A percentile compares a stretch with the other conserved stretches of the same genome.
Evolutionary conservation across 2,113 vertebrate species (phyloP).

Genomic region (Phalacrocorax aristotelis): DNA sequence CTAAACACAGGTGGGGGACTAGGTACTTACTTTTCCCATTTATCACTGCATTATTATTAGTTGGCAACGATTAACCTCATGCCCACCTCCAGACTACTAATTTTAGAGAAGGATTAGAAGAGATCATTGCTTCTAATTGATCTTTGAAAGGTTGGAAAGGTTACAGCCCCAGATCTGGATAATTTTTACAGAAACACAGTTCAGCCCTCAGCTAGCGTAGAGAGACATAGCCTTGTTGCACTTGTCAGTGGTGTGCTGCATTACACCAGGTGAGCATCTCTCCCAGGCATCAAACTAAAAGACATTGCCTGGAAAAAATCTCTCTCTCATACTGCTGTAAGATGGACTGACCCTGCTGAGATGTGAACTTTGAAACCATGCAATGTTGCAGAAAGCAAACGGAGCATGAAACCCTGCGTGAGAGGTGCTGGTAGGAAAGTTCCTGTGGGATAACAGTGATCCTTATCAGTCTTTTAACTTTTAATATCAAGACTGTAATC

Average conservation of each 20-base stretch:
- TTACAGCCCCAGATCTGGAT: not conserved
- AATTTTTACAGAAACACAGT: not conserved
- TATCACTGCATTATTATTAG: not conserved
- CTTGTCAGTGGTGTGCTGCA: not conserved
- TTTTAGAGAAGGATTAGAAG: not conserved
- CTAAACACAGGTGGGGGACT: fast-evolving
- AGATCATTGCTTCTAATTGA: not conserved
- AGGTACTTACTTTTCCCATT: not conserved
- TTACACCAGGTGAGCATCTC: not conserved
- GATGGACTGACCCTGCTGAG: not conserved
- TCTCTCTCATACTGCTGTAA: not conserved
- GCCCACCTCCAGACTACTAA: not conserved
- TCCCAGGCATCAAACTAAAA: not conserved
- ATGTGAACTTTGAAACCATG: not conserved
- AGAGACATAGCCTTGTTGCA: not conserved
- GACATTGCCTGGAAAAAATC: not conserved
- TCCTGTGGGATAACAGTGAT: not conserved
- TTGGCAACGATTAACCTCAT: not conserved
- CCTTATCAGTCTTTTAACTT: not conserved
- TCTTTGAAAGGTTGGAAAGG: not conserved
- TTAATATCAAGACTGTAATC: not conserved
- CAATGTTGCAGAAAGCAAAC: not conserved
- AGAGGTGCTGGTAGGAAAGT: not conserved
- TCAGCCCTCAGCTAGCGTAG: not conserved
- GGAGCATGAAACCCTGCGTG: not conserved